Base-by-base conservation (phyloP, 2,888 invertebrate species). In the Aspidiotus destructor region DNA sequence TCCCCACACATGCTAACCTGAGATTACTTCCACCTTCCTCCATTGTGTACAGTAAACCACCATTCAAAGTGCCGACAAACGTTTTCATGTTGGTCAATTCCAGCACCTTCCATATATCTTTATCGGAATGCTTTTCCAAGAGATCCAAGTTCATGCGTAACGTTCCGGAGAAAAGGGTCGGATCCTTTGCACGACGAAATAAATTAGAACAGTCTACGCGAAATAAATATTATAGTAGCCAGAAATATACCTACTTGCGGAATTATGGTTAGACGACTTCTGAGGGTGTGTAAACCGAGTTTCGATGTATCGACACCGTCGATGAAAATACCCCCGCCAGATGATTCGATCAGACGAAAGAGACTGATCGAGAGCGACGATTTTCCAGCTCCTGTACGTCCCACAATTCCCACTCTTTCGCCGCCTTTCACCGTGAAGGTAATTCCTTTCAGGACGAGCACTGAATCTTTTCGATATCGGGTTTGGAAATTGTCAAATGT, bases 131-230 rank as follows among this genome's bases (percentile, higher is more conserved):
- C 1, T 78, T 77, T 73, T 84, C 82, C 78, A 95, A 92, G 3
- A 97, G 97, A 81, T 97, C 97, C 71, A 97, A 82, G 81, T 97
- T 97, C 80, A 90, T 83, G 65, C 96, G 83, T 73, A 97, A 80
- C 7, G 87, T 87, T 63, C 96, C 96, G 28, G 93, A 93, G 80
- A 97, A 97, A 71, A 97, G 81, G 60, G 96, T 92, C 0, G 97
- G 96, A 80, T 97, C 97, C 82, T 97, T 79, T n/a, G 5, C 28
- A 28, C 5, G 28, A 28, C 1, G 28, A 28, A 28, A 28, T 28
- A 3, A 28, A 28, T 28, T 28, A 28, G 2, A 3, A 28, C 28
- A 28, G 28, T 28, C n/a, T n/a, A n/a, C n/a, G 28, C 28, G 5
- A 28, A n/a, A 28, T 28, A 5, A 28, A 28, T 28, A 3, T 28